Evolutionary conservation across 2,888 invertebrate species (phyloP).

Genomic region (Cactoblastis cactorum): DNA sequence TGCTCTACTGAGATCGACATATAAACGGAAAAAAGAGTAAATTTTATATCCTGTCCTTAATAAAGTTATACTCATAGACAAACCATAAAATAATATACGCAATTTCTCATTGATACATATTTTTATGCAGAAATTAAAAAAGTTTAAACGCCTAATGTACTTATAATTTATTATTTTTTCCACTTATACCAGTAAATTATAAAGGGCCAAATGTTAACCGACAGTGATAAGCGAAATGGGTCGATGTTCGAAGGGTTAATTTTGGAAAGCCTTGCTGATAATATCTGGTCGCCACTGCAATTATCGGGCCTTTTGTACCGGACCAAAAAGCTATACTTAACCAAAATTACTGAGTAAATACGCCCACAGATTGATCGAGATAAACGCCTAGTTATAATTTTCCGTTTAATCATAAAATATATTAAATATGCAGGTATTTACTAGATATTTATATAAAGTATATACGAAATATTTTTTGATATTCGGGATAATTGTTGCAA

Average conservation of each 20-base stretch:
- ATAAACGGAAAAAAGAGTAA: too few relatives aligned
- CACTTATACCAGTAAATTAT: neutral
- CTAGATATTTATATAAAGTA: too few relatives aligned
- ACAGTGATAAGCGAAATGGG: conserved; percentile 31
- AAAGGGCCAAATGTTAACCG: conserved; percentile 4
- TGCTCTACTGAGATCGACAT: too few relatives aligned
- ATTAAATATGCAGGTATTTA: too few relatives aligned
- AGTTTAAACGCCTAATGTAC: too few relatives aligned
- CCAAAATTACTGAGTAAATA: conserved; percentile 59
- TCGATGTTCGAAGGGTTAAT: conserved; percentile 44
- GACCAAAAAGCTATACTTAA: conserved; percentile 49
- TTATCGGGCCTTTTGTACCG: conserved; percentile 56
- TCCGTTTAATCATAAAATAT: neutral
- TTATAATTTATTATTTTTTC: neutral
- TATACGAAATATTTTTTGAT: too few relatives aligned
- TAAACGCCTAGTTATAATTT: conserved; percentile 1
- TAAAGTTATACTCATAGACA: too few relatives aligned
- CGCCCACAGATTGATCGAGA: conserved; percentile 22
- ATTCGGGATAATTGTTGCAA: too few relatives aligned
- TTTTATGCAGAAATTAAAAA: too few relatives aligned
- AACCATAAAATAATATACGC: too few relatives aligned
- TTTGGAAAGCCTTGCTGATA: conserved; percentile 56
- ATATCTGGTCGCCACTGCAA: conserved; percentile 59
- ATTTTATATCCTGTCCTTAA: too few relatives aligned
- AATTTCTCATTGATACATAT: too few relatives aligned